These are phyloP conservation scores for Laticauda colubrina DNA, from an alignment of 2,113 vertebrate species.

Conservation along the genomic window DNA sequence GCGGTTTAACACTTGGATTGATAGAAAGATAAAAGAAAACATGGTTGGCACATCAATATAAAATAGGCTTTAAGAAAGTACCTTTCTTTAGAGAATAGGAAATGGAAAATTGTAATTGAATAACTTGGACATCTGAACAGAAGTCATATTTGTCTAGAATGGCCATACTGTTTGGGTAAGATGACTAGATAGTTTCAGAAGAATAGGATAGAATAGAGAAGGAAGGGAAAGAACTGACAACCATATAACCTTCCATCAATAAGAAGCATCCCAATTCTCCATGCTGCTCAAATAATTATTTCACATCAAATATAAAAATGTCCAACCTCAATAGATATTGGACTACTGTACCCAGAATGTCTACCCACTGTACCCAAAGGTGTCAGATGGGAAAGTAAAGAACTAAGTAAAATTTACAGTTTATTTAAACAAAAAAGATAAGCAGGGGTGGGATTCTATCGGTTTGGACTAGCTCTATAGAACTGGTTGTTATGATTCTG, in stretches of 20 bases:
- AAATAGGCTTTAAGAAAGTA: not conserved
- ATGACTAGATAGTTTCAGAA: not conserved
- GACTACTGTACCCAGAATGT: not conserved
- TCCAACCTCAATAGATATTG: not conserved
- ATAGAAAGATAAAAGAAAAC: not conserved
- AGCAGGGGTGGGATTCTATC: too few relatives aligned
- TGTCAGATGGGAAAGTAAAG: not conserved
- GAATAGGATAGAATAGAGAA: not conserved
- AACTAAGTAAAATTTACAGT: not conserved
- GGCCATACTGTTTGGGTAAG: not conserved
- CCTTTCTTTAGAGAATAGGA: not conserved
- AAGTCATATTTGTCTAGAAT: not conserved
- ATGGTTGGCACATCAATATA: fast-evolving
- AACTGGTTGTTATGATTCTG: too few relatives aligned
- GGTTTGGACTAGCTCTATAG: too few relatives aligned
- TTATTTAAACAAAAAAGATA: not conserved
- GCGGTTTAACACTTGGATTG: not conserved
- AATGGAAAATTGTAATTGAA: not conserved
- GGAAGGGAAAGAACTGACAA: not conserved
- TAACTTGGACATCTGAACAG: not conserved
- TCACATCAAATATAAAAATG: not conserved
- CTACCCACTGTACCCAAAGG: not conserved
- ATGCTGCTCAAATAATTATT: not conserved
- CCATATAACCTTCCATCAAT: not conserved
- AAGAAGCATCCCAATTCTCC: not conserved